A percentile compares a stretch with the other conserved stretches of the same genome.
These are phyloP conservation scores for Desoria tigrina DNA, from an alignment of 2,888 invertebrate genomes.

Conservation along the genomic window DNA sequence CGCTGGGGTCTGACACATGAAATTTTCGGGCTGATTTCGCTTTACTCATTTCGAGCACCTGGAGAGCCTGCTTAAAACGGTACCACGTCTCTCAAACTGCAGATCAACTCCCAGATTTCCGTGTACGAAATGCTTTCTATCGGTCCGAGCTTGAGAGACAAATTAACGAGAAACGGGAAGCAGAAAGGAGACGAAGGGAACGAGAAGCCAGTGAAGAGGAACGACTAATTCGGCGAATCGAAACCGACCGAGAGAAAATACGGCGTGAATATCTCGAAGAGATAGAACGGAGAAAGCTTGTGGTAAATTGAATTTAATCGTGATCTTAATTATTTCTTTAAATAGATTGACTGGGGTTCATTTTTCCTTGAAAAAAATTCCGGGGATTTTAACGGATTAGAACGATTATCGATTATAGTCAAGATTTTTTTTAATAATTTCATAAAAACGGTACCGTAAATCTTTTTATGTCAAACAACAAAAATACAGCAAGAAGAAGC, in stretches of 20 bases:
- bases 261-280: constrained; percentile 49
- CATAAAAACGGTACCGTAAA: too few relatives aligned
- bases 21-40: too few relatives aligned
- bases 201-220: constrained; percentile 45
- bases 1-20: too few relatives aligned
- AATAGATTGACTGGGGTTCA: too few relatives aligned
- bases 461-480: not conserved
- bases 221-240: constrained; percentile 46
- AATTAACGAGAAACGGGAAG: constrained; percentile 47
- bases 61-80: constrained; percentile 18
- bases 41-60: too few relatives aligned
- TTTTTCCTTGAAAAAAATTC: too few relatives aligned
- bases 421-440: too few relatives aligned
- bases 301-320: constrained; percentile 37
- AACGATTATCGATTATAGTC: too few relatives aligned
- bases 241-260: constrained; percentile 48
- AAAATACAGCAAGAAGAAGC: constrained; percentile 47
- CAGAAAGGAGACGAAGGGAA: constrained; percentile 45
- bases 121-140: constrained; percentile 44
- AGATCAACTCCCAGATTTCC: constrained; percentile 50
- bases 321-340: too few relatives aligned
- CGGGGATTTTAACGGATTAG: not conserved
- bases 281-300: constrained; percentile 39
- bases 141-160: constrained; percentile 47
- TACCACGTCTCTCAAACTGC: constrained; percentile 51